Evolutionary conservation across 2,797 vertebrate species (phyloP), one percentile per base, ranked within the genome.

Genomic region (Microctenopoma lineatum): DNA sequence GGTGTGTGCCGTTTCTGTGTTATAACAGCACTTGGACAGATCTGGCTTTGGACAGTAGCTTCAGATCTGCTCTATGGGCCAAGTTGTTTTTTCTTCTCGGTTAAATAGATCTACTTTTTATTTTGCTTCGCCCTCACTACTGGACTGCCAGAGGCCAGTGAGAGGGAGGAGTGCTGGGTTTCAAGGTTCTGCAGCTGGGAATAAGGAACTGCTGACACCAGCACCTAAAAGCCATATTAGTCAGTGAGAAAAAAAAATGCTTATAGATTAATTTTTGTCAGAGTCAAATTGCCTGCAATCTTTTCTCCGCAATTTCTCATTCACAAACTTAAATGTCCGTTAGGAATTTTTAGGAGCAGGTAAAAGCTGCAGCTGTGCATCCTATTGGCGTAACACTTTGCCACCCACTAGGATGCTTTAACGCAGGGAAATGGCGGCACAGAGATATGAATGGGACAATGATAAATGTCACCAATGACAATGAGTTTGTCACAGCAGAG

Each of bases 401-500:
- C 59, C 70, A 67, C 63, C 70, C 70, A 52, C 4, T 5, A 57
- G 56, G 57, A 62, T 41, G 18, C 70, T 59, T 75, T 51, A 83
- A 75, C 67, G 67, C 51, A 70, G 46, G 29, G 58, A 75, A 85
- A 89, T 52, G 72, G 78, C 70, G 75, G 63, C 66, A 41, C 50
- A 8, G 59, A 55, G 79, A 87, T 90, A 80, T 83, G 80, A 85
- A 84, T 74, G 71, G 56, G 72, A 87, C 86, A 26, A 58, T 58
- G 84, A 89, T 91, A 94, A 94, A 94, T 94, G 94, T 93, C 93
- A 94, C 67, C 52, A 44, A 81, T 90, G 90, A 93, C 92, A 91
- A 79, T 86, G 83, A 75, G 73, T 83, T 86, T 86, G 91, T 93
- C 89, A 59, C 78, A 71, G 75, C 59, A 8, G 60, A 83, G 83